Evolutionary conservation across 2,113 vertebrate species (phyloP).

Genomic region (Paraplagusia blochii): DNA sequence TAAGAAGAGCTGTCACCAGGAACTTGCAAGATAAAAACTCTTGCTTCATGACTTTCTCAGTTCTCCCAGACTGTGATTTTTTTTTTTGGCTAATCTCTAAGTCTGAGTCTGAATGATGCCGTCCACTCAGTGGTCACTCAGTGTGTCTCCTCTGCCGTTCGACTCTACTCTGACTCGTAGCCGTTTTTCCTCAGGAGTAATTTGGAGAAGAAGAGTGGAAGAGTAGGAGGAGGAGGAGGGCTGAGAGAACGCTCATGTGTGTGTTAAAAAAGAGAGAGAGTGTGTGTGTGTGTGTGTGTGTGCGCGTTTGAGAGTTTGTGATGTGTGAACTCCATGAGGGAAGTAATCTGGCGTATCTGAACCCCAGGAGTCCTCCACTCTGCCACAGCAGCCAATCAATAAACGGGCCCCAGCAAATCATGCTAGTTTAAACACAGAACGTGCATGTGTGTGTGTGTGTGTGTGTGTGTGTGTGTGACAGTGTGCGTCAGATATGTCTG

Average conservation of each 20-base stretch:
- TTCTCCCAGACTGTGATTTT: slow-evolving; percentile 22
- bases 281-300: not conserved
- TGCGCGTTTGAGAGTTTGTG: slow-evolving; percentile 1
- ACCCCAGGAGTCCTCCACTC: slow-evolving; percentile 70
- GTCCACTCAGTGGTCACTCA: slow-evolving; percentile 67
- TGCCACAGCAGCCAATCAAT: slow-evolving; percentile 81
- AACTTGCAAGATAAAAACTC: slow-evolving; percentile 48
- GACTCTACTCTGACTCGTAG: slow-evolving; percentile 65
- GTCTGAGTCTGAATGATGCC: slow-evolving; percentile 30
- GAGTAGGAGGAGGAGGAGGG: slow-evolving; percentile 54
- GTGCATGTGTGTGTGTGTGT: slow-evolving; percentile 40
- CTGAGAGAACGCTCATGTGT: slow-evolving; percentile 34
- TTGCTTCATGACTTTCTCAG: slow-evolving; percentile 62
- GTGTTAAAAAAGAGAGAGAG: slow-evolving; percentile 15
- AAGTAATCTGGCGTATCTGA: slow-evolving; percentile 60
- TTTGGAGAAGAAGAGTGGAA: slow-evolving; percentile 64
- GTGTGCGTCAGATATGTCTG: slow-evolving; percentile 1
- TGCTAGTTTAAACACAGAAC: slow-evolving; percentile 76
- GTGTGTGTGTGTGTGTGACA: slow-evolving; percentile 1
- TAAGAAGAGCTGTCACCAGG: slow-evolving; percentile 63
- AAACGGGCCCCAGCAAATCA: slow-evolving; percentile 75
- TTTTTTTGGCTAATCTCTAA: not conserved
- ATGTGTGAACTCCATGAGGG: slow-evolving; percentile 19
- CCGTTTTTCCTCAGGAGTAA: slow-evolving; percentile 77
- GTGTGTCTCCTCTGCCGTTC: slow-evolving; percentile 64